phyloP scores from a whole-genome alignment of 2,113 vertebrate species.

The Poeciliopsis prolifica region DNA sequence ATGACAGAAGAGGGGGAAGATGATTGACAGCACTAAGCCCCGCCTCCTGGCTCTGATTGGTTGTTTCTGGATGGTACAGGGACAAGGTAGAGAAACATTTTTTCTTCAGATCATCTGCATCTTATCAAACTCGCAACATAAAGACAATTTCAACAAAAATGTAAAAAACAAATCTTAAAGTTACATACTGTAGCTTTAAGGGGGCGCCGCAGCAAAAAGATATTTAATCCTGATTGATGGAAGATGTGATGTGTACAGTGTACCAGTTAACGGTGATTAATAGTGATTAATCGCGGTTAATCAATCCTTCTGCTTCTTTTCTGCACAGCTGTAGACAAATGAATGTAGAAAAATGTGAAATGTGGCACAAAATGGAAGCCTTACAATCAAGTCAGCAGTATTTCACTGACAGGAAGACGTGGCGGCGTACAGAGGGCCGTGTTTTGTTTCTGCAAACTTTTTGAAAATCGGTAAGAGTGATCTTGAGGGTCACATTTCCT shows the following conservation, averaged over 20 bases:
- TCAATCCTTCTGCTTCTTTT: constrained; percentile 51
- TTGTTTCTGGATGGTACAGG: too few relatives aligned
- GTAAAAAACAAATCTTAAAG: too few relatives aligned
- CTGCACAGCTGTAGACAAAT: constrained; percentile 70
- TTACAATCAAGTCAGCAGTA: constrained; percentile 6
- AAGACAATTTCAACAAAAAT: too few relatives aligned
- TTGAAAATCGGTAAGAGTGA: constrained; percentile 9
- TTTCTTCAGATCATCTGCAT: too few relatives aligned
- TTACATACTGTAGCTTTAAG: background rate
- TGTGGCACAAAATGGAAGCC: constrained; percentile 6
- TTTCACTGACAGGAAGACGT: constrained; percentile 18
- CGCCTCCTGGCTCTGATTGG: too few relatives aligned
- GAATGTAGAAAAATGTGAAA: constrained; percentile 71
- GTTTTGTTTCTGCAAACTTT: background rate
- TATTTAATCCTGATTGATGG: constrained; percentile 39
- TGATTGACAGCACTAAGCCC: too few relatives aligned
- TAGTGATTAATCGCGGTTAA: background rate
- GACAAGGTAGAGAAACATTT: too few relatives aligned
- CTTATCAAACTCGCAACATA: too few relatives aligned
- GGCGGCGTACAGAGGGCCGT: background rate
- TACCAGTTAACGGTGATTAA: too few relatives aligned
- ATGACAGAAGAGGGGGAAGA: too few relatives aligned
- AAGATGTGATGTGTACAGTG: too few relatives aligned
- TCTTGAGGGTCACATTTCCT: background rate
- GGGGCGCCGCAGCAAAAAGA: constrained; percentile 38